Conservation (phyloP, 1,140 invertebrate genomes). For the Reticulitermes speratus region DNA sequence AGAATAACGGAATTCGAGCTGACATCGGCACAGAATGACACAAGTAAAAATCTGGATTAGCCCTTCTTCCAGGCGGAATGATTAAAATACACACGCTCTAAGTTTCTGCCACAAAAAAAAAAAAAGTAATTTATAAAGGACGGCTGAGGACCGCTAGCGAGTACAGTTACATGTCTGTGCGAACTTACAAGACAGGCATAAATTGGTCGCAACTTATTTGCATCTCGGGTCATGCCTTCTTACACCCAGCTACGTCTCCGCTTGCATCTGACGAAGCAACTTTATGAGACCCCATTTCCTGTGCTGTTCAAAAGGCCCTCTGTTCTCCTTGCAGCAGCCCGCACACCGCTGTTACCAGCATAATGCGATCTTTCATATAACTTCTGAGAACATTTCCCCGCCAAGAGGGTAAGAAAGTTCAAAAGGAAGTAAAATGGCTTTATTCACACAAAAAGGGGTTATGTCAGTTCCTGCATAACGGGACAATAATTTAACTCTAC, state of each 20-base stretch:
- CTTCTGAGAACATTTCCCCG: background rate
- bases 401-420: background rate
- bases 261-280: background rate
- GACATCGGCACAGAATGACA: too few relatives aligned
- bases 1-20: too few relatives aligned
- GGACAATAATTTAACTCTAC: too few relatives aligned
- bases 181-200: background rate
- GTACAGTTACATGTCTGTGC: too few relatives aligned
- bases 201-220: background rate
- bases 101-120: too few relatives aligned
- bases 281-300: background rate
- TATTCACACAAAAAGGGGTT: background rate
- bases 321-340: background rate
- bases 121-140: too few relatives aligned
- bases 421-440: too few relatives aligned
- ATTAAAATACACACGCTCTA: too few relatives aligned
- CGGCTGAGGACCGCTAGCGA: too few relatives aligned
- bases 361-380: constrained; percentile 1
- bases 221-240: background rate
- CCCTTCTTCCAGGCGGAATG: too few relatives aligned
- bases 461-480: background rate
- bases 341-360: background rate
- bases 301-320: background rate
- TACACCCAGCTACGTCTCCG: background rate
- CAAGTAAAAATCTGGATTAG: too few relatives aligned